Conservation (phyloP, 2,797 vertebrate genomes). For the Ciconia nigra region DNA sequence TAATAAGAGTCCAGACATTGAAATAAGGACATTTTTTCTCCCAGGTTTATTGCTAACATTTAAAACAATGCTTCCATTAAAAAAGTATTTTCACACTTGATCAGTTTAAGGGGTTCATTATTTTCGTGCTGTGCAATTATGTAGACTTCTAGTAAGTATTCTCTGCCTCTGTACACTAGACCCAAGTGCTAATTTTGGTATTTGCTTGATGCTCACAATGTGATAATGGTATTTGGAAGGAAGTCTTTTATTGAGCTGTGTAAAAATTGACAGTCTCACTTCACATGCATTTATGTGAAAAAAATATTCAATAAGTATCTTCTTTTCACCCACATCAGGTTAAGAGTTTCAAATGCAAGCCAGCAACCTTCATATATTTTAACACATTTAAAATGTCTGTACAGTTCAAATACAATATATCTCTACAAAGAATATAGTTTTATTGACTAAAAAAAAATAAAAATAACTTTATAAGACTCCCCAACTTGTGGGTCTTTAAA, state of each 20-base stretch:
- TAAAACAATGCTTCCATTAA: slow-evolving; percentile 29
- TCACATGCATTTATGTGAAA: background rate
- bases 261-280: background rate
- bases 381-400: background rate
- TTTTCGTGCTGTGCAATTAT: slow-evolving; percentile 31
- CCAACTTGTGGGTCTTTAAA: background rate
- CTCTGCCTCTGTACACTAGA: background rate
- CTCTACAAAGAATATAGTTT: background rate
- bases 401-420: background rate
- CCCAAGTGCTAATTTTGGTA: background rate
- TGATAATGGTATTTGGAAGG: background rate
- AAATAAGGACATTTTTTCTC: background rate
- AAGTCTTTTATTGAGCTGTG: background rate
- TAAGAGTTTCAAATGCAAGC: background rate
- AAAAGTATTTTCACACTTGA: slow-evolving; percentile 6
- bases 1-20: background rate
- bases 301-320: background rate
- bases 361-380: background rate
- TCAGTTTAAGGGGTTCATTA: slow-evolving; percentile 15
- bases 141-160: background rate
- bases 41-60: slow-evolving; percentile 17
- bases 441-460: background rate
- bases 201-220: background rate
- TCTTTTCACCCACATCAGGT: background rate
- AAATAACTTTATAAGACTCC: background rate